These are phyloP conservation scores for Tetramorium simillimum DNA, from an alignment of 1,140 invertebrate species.

Conservation along the genomic window DNA sequence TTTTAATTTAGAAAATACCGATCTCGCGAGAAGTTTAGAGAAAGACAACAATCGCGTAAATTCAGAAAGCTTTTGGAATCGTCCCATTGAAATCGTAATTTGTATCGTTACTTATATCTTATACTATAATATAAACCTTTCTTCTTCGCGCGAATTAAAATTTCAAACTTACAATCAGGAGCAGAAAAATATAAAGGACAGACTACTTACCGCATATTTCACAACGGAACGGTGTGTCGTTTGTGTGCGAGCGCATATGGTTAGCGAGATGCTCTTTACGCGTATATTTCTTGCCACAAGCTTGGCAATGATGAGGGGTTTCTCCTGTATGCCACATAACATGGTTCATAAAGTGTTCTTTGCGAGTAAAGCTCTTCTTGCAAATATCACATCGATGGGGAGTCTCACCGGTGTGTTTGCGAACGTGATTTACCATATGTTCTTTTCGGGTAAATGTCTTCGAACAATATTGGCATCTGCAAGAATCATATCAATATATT, in stretches of 20 bases:
- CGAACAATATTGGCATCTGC: conserved; percentile 88
- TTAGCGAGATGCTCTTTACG: conserved; percentile 92
- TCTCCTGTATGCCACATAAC: conserved; percentile 90
- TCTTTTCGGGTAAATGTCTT: conserved; percentile 91
- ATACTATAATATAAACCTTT: background rate
- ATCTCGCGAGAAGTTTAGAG: background rate
- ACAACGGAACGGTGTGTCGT: conserved; percentile 92
- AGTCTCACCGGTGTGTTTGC: conserved; percentile 91
- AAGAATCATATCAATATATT: conserved; percentile 17
- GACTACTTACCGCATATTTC: conserved; percentile 90
- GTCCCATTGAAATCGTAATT: conserved; percentile 41
- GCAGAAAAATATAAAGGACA: background rate
- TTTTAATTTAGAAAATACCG: background rate
- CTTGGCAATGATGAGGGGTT: conserved; percentile 90
- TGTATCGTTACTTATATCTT: background rate
- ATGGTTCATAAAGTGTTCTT: conserved; percentile 89
- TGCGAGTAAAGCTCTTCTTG: conserved; percentile 89
- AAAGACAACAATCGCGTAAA: background rate
- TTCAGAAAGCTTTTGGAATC: conserved; percentile 57
- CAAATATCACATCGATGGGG: conserved; percentile 91
- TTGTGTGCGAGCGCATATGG: conserved; percentile 93
- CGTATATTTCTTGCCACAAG: conserved; percentile 92
- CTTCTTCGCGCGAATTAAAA: background rate
- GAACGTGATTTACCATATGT: conserved; percentile 88
- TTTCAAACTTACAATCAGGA: background rate